A percentile compares a stretch with the other conserved stretches of the same genome.
Evolutionary conservation across 2,113 vertebrate genomes (phyloP).

Genomic region (Sarotherodon lohbergeri): DNA sequence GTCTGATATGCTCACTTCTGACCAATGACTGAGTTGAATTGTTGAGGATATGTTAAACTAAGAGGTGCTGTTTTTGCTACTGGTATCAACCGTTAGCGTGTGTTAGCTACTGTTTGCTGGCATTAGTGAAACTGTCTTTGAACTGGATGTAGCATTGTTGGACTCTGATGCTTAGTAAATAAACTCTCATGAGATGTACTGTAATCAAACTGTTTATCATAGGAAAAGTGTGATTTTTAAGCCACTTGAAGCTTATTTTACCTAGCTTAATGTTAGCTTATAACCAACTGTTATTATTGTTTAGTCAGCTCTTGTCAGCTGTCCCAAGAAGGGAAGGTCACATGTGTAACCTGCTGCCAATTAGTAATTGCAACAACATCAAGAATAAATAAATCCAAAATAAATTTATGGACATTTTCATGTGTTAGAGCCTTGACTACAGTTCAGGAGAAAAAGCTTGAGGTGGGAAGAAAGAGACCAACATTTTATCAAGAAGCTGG

Average conservation of each 20-base stretch:
- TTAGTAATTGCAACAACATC: neutral
- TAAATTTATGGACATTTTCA: neutral
- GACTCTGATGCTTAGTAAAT: neutral
- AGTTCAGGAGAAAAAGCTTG: neutral
- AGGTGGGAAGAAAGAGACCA: neutral
- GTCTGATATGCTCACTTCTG: neutral
- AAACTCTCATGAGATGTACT: neutral
- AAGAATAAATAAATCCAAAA: neutral
- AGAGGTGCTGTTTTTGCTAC: neutral
- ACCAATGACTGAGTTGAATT: neutral
- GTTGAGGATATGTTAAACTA: neutral
- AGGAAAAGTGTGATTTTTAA: neutral
- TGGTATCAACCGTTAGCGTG: neutral
- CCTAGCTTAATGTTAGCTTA: neutral
- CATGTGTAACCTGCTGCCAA: neutral
- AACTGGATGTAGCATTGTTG: neutral
- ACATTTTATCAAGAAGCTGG: neutral
- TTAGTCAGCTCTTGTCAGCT: neutral
- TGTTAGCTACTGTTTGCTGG: neutral
- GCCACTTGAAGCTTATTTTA: neutral
- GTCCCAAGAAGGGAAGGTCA: neutral
- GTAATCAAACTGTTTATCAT: neutral
- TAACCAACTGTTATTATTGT: neutral
- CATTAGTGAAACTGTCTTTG: neutral
- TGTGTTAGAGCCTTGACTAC: neutral